Conservation (phyloP, 1,140 invertebrate species). For the Drosophila mojavensis region DNA sequence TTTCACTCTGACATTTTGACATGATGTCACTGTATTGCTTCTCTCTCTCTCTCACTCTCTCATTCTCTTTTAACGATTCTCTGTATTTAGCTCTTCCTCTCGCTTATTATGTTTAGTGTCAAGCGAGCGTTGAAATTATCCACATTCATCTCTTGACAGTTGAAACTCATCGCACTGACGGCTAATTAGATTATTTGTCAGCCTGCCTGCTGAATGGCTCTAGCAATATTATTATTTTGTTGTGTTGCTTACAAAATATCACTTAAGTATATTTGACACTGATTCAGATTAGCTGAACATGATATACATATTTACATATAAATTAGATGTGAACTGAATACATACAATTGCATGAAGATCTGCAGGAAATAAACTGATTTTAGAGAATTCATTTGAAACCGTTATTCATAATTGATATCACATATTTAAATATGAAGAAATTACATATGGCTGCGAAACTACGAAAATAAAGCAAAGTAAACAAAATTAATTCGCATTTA, state of each 20-base stretch:
- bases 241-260: constrained; percentile 2
- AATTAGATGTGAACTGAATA: not conserved
- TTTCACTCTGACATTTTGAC: constrained; percentile 81
- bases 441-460: too few relatives aligned
- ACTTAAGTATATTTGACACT: not conserved
- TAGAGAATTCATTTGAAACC: too few relatives aligned
- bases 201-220: constrained; percentile 32
- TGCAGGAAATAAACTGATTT: too few relatives aligned
- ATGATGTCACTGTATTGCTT: constrained; percentile 46
- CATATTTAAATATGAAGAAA: too few relatives aligned
- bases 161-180: constrained; percentile 72
- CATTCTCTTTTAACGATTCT: not conserved
- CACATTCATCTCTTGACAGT: constrained; percentile 71
- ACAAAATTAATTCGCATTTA: too few relatives aligned
- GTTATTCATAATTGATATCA: too few relatives aligned
- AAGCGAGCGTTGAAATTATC: constrained; percentile 51
- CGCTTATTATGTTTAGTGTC: constrained; percentile 31
- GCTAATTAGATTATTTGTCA: constrained; percentile 83
- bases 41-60: not conserved
- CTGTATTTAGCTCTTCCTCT: constrained; percentile 4
- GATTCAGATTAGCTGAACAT: not conserved
- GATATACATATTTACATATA: not conserved
- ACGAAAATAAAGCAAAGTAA: too few relatives aligned
- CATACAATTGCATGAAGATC: too few relatives aligned
- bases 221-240: constrained; percentile 17